These are phyloP conservation scores for Urocynchramus pylzowi DNA, from an alignment of 2,113 vertebrate species.

Conservation along the genomic window DNA sequence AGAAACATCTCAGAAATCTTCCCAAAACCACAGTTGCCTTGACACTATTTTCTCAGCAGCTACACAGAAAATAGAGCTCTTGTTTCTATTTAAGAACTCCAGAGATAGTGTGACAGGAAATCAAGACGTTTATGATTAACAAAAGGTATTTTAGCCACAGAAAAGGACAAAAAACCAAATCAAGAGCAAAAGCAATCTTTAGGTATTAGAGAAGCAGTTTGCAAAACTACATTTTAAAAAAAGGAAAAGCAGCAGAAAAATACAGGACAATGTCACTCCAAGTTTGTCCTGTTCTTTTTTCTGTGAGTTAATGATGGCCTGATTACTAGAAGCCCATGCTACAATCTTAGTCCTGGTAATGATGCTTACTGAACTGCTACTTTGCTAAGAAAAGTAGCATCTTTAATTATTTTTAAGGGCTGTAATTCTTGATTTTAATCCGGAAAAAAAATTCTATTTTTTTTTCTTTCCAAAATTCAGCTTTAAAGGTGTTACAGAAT, in stretches of 20 bases:
- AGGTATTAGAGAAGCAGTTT: not conserved
- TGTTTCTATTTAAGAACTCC: not conserved
- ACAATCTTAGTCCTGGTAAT: not conserved
- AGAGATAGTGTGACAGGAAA: not conserved
- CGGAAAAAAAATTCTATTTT: not conserved
- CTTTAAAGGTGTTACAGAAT: not conserved
- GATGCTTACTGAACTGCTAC: not conserved
- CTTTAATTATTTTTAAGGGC: not conserved
- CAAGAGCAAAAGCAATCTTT: not conserved
- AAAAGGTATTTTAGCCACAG: not conserved
- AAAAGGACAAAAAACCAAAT: not conserved
- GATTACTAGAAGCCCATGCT: not conserved
- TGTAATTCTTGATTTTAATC: not conserved
- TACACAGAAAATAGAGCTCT: not conserved
- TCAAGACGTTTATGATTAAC: not conserved
- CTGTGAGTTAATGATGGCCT: not conserved
- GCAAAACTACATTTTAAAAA: not conserved
- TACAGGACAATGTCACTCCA: not conserved
- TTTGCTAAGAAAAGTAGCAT: not conserved
- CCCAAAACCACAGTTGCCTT: not conserved
- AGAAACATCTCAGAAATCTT: not conserved
- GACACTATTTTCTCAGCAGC: not conserved
- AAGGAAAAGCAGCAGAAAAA: not conserved
- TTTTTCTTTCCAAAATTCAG: not conserved
- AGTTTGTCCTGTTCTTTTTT: not conserved